Percentiles rank a stretch among this genome's conserved stretches.
These are phyloP conservation scores for Balaeniceps rex DNA, from an alignment of 2,113 vertebrate species.

Conservation along the genomic window DNA sequence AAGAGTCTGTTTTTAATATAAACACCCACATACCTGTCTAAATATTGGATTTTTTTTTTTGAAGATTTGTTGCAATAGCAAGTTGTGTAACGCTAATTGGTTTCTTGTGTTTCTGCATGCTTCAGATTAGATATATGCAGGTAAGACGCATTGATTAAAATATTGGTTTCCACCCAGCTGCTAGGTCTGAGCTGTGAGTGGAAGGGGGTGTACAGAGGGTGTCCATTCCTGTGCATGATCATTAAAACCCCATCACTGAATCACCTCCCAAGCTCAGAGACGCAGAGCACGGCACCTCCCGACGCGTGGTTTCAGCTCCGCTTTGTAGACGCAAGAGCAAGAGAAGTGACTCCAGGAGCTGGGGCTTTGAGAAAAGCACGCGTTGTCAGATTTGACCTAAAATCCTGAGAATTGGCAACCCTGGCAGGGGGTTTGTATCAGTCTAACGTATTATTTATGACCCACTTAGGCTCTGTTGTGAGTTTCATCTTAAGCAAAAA, in stretches of 20 bases:
- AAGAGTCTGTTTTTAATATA: background rate
- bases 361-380: background rate
- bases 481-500: background rate
- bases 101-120: slow-evolving; percentile 77
- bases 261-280: background rate
- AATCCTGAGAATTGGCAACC: background rate
- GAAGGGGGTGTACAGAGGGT: background rate
- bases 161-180: background rate
- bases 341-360: background rate
- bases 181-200: background rate
- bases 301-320: accelerated
- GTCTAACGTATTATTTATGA: background rate
- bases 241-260: background rate
- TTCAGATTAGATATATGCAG: slow-evolving; percentile 98
- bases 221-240: background rate
- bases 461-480: background rate
- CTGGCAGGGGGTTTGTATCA: background rate
- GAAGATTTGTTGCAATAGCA: background rate
- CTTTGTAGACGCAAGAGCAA: background rate
- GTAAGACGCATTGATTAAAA: slow-evolving; percentile 51
- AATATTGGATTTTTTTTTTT: accelerated
- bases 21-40: background rate
- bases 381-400: background rate
- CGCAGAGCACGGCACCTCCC: background rate
- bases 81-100: slow-evolving; percentile 56